Percentiles rank a stretch among this genome's conserved stretches.
phyloP scores from a whole-genome alignment of 1,140 invertebrate species.

The Drosophila tropicalis region DNA sequence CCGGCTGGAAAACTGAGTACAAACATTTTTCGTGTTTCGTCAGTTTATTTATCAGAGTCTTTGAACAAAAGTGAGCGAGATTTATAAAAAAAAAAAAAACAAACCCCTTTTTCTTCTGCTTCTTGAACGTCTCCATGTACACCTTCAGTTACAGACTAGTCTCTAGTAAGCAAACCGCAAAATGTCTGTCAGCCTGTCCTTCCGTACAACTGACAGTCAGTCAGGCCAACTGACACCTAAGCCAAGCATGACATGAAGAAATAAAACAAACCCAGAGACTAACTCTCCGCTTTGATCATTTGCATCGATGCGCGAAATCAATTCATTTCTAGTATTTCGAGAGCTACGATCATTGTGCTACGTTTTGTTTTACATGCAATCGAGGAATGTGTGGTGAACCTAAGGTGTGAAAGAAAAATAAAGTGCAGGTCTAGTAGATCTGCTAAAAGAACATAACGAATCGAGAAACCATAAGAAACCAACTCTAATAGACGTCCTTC shows the following conservation, averaged over 20 bases:
- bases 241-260: conserved; percentile 15
- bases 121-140: background rate
- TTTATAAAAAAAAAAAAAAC: background rate
- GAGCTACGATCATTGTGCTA: conserved; percentile 17
- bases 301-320: conserved; percentile 76
- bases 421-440: background rate
- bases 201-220: conserved; percentile 26
- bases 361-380: conserved; percentile 29
- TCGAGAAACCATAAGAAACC: background rate
- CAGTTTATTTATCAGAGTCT: background rate
- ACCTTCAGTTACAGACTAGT: conserved; percentile 5
- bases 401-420: background rate
- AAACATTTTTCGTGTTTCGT: conserved; percentile 32
- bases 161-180: conserved; percentile 49
- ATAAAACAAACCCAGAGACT: conserved; percentile 16
- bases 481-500: too few relatives aligned
- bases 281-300: conserved; percentile 70
- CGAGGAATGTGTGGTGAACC: conserved; percentile 21
- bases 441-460: background rate
- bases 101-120: background rate
- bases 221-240: conserved; percentile 56
- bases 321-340: conserved; percentile 69
- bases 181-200: conserved; percentile 29
- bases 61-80: background rate
- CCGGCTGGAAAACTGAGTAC: conserved; percentile 25